phyloP scores from a whole-genome alignment of 2,113 vertebrate genomes.

The Ptilorrhoa leucosticta region DNA sequence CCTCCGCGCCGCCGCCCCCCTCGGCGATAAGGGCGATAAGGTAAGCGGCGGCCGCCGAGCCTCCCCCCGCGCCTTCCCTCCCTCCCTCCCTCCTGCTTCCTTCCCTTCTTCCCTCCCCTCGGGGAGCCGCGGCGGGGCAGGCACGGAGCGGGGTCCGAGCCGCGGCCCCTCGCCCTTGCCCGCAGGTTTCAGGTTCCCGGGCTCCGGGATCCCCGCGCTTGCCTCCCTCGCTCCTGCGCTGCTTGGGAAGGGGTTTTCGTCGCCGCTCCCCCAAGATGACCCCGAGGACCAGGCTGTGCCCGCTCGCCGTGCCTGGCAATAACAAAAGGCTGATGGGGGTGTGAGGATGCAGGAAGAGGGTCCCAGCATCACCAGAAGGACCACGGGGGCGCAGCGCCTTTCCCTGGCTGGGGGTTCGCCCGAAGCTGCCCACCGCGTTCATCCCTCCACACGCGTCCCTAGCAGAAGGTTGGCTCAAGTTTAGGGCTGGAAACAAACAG shows the following conservation, averaged over 20 bases:
- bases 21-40: slow-evolving; percentile 51
- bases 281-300: not conserved
- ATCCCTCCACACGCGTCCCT: not conserved
- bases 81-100: not conserved
- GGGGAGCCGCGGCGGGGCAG: not conserved
- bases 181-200: not conserved
- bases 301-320: not conserved
- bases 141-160: not conserved
- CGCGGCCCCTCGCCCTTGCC: not conserved
- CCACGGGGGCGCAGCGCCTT: not conserved
- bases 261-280: not conserved
- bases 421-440: not conserved
- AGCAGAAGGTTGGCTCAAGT: not conserved
- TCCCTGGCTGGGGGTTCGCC: not conserved
- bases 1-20: not conserved
- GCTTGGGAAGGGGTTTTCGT: not conserved
- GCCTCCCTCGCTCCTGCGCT: not conserved
- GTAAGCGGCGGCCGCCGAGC: slow-evolving; percentile 31
- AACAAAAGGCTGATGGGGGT: not conserved
- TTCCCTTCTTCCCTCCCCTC: not conserved
- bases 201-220: not conserved
- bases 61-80: not conserved
- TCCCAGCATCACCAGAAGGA: not conserved
- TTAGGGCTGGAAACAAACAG: not conserved
- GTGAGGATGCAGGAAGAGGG: not conserved